A percentile compares a stretch with the other conserved stretches of the same genome.
Conservation (phyloP, 2,888 invertebrate genomes). For the Orthonychiurus folsomi region DNA sequence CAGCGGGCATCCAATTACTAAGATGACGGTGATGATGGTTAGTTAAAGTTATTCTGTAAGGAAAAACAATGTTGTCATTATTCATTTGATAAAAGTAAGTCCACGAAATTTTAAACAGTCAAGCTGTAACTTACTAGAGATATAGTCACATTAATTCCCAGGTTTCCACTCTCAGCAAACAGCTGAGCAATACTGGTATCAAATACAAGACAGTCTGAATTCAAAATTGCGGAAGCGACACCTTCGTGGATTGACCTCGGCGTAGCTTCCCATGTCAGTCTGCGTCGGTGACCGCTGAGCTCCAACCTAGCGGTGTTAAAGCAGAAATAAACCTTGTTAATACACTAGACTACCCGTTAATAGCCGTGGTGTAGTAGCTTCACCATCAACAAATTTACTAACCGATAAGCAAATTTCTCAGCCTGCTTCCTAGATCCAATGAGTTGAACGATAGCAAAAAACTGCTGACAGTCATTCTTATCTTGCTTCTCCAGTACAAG, state of each 20-base stretch:
- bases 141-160: slow-evolving; percentile 56
- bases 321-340: neutral
- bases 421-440: slow-evolving; percentile 98
- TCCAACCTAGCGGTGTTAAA: slow-evolving; percentile 53
- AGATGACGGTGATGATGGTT: too few species aligned
- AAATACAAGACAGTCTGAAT: slow-evolving; percentile 55
- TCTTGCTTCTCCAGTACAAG: slow-evolving; percentile 97
- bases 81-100: too few species aligned
- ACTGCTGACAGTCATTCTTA: slow-evolving; percentile 92
- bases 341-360: too few species aligned
- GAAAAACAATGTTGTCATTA: too few species aligned
- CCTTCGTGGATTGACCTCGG: slow-evolving; percentile 55
- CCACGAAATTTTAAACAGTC: too few species aligned
- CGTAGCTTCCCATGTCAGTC: slow-evolving; percentile 55
- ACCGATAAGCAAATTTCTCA: slow-evolving; percentile 95
- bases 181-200: slow-evolving; percentile 54
- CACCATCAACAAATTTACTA: too few species aligned
- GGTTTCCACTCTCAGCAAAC: slow-evolving; percentile 55
- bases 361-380: too few species aligned
- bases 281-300: slow-evolving; percentile 50
- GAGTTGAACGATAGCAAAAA: slow-evolving; percentile 96
- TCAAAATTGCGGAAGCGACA: slow-evolving; percentile 52
- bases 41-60: too few species aligned
- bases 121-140: slow-evolving; percentile 42
- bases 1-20: too few species aligned